A percentile compares a stretch with the other conserved stretches of the same genome.
phyloP scores from a whole-genome alignment of 2,113 vertebrate species.

The Lepus timidus region DNA sequence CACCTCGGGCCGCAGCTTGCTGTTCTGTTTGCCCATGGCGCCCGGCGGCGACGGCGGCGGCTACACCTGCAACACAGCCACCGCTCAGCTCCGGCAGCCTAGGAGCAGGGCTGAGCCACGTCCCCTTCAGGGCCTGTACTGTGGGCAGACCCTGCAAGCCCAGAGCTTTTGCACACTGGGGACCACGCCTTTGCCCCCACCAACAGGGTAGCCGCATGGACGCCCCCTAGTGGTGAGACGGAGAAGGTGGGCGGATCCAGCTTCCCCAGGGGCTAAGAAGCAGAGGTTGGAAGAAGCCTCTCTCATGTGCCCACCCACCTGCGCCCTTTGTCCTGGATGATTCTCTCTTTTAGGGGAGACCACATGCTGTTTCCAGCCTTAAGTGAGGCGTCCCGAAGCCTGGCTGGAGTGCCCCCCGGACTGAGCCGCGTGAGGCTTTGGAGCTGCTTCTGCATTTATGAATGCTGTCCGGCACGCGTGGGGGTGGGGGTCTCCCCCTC shows the following conservation, averaged over 20 bases:
- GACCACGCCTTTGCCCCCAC: no score
- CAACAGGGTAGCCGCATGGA: no score
- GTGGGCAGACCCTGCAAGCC: no score
- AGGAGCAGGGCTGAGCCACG: neutral
- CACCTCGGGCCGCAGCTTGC: slow-evolving; percentile 93
- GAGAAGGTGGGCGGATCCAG: no score
- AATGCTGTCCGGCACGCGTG: fast-evolving
- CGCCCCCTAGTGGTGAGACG: no score
- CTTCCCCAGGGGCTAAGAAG: no score
- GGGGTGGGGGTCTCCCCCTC: fast-evolving
- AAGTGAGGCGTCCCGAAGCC: neutral
- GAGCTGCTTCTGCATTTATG: neutral
- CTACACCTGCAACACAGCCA: slow-evolving; percentile 74
- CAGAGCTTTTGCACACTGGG: no score
- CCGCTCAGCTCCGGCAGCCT: neutral
- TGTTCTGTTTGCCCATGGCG: slow-evolving; percentile 94
- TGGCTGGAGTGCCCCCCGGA: neutral
- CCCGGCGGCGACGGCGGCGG: neutral
- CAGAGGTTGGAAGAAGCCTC: no score
- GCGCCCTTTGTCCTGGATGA: neutral
- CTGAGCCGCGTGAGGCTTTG: no score
- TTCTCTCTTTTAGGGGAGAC: neutral
- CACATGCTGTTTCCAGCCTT: neutral
- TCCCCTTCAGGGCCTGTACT: no score
- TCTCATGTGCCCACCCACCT: fast-evolving